Evolutionary conservation across 2,797 vertebrate genomes (phyloP).

Genomic region (Pseudomugil gertrudae): DNA sequence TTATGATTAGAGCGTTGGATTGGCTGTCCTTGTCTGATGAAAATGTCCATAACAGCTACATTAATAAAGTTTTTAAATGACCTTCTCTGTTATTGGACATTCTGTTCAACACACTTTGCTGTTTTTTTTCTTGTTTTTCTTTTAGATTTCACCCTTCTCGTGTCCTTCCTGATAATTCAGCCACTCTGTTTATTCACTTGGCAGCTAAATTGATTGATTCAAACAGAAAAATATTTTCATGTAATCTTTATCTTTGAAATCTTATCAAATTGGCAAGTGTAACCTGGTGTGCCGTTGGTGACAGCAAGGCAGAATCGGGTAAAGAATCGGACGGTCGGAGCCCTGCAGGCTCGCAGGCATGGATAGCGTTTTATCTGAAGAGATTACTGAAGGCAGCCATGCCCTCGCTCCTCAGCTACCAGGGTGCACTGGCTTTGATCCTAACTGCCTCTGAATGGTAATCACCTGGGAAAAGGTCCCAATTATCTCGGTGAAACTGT

Average conservation of each 20-base stretch:
- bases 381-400: conserved; percentile 62
- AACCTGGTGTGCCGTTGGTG: conserved; percentile 25
- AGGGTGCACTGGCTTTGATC: conserved; percentile 65
- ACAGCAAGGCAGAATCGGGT: conserved; percentile 39
- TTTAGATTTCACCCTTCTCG: background rate
- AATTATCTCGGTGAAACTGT: conserved; percentile 71
- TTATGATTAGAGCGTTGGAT: background rate
- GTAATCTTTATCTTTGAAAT: conserved; percentile 39
- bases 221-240: conserved; percentile 11
- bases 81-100: background rate
- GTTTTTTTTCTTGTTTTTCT: background rate
- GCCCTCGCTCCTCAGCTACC: conserved; percentile 53
- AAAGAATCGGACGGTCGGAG: conserved; percentile 23
- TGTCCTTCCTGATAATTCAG: conserved; percentile 2
- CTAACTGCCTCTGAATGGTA: conserved; percentile 72
- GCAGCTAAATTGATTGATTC: conserved; percentile 24
- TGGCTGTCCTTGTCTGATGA: no score
- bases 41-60: background rate
- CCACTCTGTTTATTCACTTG: background rate
- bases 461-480: conserved; percentile 76
- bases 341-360: conserved; percentile 18
- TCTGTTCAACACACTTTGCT: background rate
- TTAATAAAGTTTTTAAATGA: background rate
- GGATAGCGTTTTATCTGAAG: conserved; percentile 50
- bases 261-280: conserved; percentile 36